Base-by-base conservation (phyloP, 2,797 vertebrate genomes). In the Naso thynnoides region DNA sequence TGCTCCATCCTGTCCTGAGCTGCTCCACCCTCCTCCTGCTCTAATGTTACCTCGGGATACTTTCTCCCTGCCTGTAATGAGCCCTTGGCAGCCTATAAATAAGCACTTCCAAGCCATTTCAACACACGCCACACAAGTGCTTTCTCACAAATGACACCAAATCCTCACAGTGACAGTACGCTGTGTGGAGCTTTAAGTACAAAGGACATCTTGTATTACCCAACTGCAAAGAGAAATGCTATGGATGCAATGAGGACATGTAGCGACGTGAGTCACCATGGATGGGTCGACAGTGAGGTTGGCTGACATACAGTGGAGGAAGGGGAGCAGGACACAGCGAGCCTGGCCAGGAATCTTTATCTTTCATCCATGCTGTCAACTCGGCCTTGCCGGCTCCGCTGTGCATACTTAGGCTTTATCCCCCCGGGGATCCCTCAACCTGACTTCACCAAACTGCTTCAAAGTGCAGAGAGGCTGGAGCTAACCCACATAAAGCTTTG, bases 391-490 rank as follows among this genome's bases (percentile, higher is more conserved):
- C 1, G 24, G 62, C 71, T 72, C 56, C 41, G n/a, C 73, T 70
- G 81, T 74, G 74, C 84, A 82, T 83, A 80, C 81, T 73, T 79
- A 70, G 78, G 70, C 70, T 75, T 77, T 78, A 60, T 75, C 59
- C 55, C 85, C 65, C 67, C 26, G 23, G 77, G 88, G 84, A 87
- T 71, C 54, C 81, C 81, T 86, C 86, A 86, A 88, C 86, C 89
- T 87, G 85, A 91, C 89, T 91, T 85, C 84, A 79, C 76, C 86
- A 83, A 88, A 89, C 85, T 88, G 90, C 87, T 88, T 90, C 85
- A 90, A 90, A 88, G 86, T 85, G 64, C 70, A 78, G 81, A 76
- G 83, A 78, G 61, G 80, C 82, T 88, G 81, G 73, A 76, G 81
- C 76, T 90, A 91, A 92, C 89, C 88, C 88, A 92, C 81, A 91